Conservation (phyloP, 2,888 invertebrate genomes). For the Apamea epomidion region DNA sequence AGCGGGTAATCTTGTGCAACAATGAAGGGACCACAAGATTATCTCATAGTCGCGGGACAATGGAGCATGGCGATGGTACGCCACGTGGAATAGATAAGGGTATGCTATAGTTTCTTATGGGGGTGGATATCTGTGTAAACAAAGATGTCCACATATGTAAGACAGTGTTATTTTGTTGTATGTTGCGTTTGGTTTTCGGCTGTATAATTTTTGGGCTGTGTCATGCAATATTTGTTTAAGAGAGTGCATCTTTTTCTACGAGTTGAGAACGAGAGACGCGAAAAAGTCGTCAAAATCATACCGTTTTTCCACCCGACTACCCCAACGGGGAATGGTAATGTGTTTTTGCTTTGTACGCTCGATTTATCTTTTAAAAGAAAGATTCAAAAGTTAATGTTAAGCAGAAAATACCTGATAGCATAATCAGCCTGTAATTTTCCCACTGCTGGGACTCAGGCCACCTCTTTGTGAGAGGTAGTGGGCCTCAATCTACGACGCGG, state of each 20-base stretch:
- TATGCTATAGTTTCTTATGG: constrained; percentile 24
- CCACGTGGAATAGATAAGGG: constrained; percentile 60
- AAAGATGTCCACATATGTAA: not conserved
- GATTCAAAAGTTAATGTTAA: too few relatives aligned
- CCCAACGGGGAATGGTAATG: not conserved
- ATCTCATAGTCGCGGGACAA: constrained; percentile 42
- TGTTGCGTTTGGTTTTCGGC: not conserved
- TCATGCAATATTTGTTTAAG: not conserved
- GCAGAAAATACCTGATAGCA: too few relatives aligned
- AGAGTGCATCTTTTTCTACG: not conserved
- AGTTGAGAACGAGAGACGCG: not conserved
- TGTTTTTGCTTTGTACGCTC: not conserved
- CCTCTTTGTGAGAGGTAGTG: too few relatives aligned
- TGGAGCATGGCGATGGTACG: constrained; percentile 25
- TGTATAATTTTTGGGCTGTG: not conserved
- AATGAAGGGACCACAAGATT: constrained; percentile 56
- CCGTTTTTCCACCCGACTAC: not conserved
- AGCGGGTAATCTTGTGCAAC: constrained; percentile 51
- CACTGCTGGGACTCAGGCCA: too few relatives aligned
- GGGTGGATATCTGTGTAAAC: not conserved
- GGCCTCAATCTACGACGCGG: too few relatives aligned
- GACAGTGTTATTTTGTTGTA: not conserved
- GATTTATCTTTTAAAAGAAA: too few relatives aligned
- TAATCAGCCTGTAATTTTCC: too few relatives aligned
- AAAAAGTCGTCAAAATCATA: not conserved